Percentiles rank a stretch among this genome's conserved stretches.
These are phyloP conservation scores for Chironomus tentans DNA, from an alignment of 2,888 invertebrate genomes.

Conservation along the genomic window DNA sequence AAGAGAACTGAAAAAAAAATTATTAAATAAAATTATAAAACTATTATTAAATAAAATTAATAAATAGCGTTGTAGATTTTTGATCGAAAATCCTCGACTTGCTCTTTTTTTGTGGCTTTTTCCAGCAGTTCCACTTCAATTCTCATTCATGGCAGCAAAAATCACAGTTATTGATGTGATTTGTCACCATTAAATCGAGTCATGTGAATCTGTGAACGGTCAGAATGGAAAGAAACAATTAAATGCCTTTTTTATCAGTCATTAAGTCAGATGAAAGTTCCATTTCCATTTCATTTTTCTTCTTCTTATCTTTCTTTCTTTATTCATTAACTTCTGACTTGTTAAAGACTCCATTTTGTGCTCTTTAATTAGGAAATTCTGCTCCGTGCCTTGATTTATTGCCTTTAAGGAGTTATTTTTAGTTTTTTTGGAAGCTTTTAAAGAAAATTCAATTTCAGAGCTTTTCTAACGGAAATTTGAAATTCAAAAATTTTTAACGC, in stretches of 20 bases:
- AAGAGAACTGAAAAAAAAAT: neutral
- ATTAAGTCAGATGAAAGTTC: neutral
- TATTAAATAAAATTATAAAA: neutral
- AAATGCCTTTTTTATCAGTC: neutral
- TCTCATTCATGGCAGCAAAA: no score
- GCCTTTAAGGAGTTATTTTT: no score
- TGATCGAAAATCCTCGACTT: neutral
- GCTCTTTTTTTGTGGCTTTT: neutral
- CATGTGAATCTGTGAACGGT: no score
- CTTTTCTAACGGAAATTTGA: no score
- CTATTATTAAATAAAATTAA: neutral
- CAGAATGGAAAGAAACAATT: neutral
- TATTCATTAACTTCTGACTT: neutral
- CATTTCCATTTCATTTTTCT: neutral
- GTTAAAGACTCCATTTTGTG: no score
- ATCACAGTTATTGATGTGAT: neutral
- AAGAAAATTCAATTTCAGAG: no score
- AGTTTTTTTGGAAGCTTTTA: no score
- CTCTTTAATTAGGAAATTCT: no score
- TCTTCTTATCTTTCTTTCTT: neutral
- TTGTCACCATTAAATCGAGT: neutral
- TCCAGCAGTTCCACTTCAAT: neutral
- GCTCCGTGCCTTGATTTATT: no score
- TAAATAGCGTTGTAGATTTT: neutral
- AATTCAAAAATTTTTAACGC: no score